These are phyloP conservation scores for Pteropus alecto DNA, from an alignment of 2,113 vertebrate species.

Conservation along the genomic window DNA sequence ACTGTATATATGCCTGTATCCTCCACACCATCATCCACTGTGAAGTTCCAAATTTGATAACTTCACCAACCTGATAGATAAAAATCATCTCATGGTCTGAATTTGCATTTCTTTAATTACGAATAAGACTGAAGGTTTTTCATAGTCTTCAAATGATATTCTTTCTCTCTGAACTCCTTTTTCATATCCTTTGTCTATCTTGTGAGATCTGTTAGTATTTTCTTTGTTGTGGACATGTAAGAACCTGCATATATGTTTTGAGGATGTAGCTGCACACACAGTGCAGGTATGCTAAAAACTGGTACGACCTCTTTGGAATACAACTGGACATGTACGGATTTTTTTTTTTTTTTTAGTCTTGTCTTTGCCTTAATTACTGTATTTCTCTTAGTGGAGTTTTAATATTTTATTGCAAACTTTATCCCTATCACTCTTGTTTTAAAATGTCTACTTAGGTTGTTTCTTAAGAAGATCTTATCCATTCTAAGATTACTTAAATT, in stretches of 20 bases:
- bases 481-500: not conserved
- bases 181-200: not conserved
- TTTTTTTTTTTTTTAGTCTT: not conserved
- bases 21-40: not conserved
- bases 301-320: not conserved
- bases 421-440: not conserved
- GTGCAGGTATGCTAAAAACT: not conserved
- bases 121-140: not conserved
- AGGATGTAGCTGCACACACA: not conserved
- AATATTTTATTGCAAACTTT: conserved; percentile 34
- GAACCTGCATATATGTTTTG: not conserved
- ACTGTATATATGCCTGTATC: not conserved
- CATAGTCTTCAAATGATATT: not conserved
- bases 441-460: not conserved
- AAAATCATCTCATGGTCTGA: not conserved
- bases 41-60: not conserved
- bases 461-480: not conserved
- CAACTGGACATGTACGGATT: not conserved
- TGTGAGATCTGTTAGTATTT: not conserved
- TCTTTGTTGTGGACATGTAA: not conserved
- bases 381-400: not conserved
- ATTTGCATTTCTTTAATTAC: conserved; percentile 43
- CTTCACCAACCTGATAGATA: not conserved
- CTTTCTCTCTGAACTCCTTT: not conserved
- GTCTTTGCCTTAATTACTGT: not conserved